phyloP scores from a whole-genome alignment of 2,888 invertebrate species.

The Bugulina stolonifera region DNA sequence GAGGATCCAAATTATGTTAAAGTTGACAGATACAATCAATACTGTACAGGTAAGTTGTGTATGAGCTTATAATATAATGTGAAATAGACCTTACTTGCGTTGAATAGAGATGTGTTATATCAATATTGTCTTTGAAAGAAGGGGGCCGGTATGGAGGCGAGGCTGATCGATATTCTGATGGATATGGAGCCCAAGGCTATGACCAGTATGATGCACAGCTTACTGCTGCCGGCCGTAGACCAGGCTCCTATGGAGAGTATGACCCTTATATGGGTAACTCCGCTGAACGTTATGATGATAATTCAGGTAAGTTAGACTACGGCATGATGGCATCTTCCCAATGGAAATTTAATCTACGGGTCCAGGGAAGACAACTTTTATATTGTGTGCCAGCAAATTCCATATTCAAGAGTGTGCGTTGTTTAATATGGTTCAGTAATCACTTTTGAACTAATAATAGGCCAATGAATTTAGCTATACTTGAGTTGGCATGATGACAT shows the following conservation, averaged over 20 bases:
- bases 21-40: not conserved
- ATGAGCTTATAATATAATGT: no score
- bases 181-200: not conserved
- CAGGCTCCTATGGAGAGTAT: not conserved
- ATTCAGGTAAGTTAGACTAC: not conserved
- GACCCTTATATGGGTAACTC: not conserved
- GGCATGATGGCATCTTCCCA: no score
- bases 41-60: not conserved
- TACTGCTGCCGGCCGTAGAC: not conserved
- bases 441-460: no score
- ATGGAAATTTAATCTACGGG: no score
- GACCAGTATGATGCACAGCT: constrained; percentile 13
- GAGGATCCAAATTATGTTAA: not conserved
- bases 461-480: no score
- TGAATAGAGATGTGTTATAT: no score
- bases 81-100: no score
- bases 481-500: no score
- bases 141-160: not conserved
- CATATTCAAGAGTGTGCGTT: not conserved
- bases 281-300: not conserved
- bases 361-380: no score
- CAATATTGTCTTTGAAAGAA: no score
- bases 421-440: not conserved
- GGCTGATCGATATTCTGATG: not conserved
- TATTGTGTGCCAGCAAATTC: not conserved